Base-by-base conservation (phyloP, 1,140 invertebrate genomes). In the Lamellibrachia luymesi region DNA sequence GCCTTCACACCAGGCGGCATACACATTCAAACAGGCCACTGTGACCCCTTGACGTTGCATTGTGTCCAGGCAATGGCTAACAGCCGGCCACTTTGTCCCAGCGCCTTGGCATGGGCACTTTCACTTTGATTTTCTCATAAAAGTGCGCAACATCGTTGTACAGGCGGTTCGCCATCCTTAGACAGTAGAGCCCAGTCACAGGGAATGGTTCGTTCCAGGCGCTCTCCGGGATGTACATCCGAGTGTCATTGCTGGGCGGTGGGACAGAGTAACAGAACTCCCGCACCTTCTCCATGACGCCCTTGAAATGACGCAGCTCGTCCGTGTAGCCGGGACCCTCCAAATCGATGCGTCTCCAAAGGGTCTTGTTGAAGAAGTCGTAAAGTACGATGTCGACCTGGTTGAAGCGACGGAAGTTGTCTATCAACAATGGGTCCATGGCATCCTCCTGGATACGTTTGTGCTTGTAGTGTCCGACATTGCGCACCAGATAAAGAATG, bases 401-500 rank as follows among this genome's bases (percentile, higher is more conserved):
- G n/a, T 51, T 91, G 49, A 50, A 91, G 8, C 49, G 91, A 51
- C 51, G 91, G 51, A 25, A 91, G 91, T 91, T 91, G 51, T 91
- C 91, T n/a, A 91, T 91, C 91, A 91, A n/a, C 10, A 2, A 4
- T n/a, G 91, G 49, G 22, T 51, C 51, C 13, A 91, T 91, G 91
- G 51, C 92, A n/a, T 49, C 90, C 52, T 51, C 4, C 49, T 50
- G 91, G 10, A 50, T 22, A 22, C 7, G 7, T 51, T 91, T 91
- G 13, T 25, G 17, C 2, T 51, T 10, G 13, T 91, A 50, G 51
- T 91, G 5, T 91, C 91, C 51, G n/a, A 80, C 64, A 22, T 91
- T 91, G 7, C 49, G 91, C 91, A 50, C 51, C 7, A 95, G 94
- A 93, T 95, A 96, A 38, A 96, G 64, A 51, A 96, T 94, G 91